Evolutionary conservation across 1,140 invertebrate genomes (phyloP), one percentile per base, ranked within the genome.

Genomic region (Tetramorium simillimum): DNA sequence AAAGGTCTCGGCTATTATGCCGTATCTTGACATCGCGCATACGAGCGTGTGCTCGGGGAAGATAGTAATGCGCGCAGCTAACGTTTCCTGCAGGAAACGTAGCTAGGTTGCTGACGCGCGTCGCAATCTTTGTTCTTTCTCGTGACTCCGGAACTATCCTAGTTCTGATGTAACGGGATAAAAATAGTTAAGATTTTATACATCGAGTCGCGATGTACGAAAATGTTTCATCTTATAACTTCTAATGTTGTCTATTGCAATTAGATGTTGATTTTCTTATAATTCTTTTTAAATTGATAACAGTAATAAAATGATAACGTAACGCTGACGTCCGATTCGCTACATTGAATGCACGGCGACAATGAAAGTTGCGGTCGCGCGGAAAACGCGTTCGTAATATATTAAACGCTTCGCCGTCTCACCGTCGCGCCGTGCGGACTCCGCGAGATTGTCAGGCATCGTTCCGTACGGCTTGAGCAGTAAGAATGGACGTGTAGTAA

Each of bases 1-100:
- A 85, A 85, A 85, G 82, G 82, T 85, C 82, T 85, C 58, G 33
- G 46, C 73, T 85, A 85, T 85, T 82, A 51, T 77, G 67, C 58
- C 56, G 77, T 84, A 90, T 82, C 73, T 87, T 87, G 75, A 87
- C 88, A 86, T 73, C 80, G 51, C 37, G 75, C 58, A 62, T 87
- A 33, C 62, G 72, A 56, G 33, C 88, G 80, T 24, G 77, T 33
- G 37, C 28, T 77, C 43, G 40, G n/a, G 46, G 53, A 70, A 87
- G 78, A 73, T 65, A 81, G 46, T 56, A 70, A 24, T 53, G 67
- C n/a, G 33, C 60, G 18, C 51, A 51, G 78, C 24, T 78, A 46
- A 75, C 85, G 63, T 77, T 28, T 28, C 28, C 28, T 28, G 56
- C 40, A 53, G 88, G 73, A 69, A 77, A 70, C 62, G 46, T 81